phyloP scores from a whole-genome alignment of 2,797 vertebrate species.

The Phoebastria nigripes region DNA sequence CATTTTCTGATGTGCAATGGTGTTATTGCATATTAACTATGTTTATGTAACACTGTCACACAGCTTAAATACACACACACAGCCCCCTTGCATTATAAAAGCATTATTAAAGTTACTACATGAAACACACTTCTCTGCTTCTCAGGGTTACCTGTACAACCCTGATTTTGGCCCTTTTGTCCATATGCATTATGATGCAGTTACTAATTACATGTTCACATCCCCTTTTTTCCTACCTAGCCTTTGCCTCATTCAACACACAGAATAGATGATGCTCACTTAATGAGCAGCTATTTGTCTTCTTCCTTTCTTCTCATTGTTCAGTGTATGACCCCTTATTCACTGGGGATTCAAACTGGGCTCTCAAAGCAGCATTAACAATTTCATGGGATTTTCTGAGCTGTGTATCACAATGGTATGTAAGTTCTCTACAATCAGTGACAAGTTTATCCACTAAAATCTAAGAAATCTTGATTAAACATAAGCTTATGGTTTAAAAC shows the following conservation, averaged over 20 bases:
- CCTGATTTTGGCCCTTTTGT: background rate
- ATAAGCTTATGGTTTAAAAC: background rate
- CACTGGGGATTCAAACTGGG: background rate
- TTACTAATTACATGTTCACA: background rate
- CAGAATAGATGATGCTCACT: background rate
- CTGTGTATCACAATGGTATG: background rate
- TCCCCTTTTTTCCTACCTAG: background rate
- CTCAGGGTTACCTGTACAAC: background rate
- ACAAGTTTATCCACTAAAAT: background rate
- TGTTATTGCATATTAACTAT: background rate
- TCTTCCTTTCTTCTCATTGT: background rate
- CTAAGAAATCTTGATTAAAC: background rate
- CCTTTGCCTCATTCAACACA: background rate
- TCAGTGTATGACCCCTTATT: background rate
- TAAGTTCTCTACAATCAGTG: background rate
- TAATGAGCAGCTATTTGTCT: background rate
- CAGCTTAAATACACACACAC: background rate
- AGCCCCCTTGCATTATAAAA: background rate
- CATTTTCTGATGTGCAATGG: background rate
- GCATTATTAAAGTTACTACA: background rate
- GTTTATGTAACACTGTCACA: background rate
- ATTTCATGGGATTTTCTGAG: background rate
- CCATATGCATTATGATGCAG: background rate
- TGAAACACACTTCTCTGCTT: background rate
- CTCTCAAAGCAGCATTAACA: background rate